Evolutionary conservation across 2,888 invertebrate species (phyloP), one percentile per base, ranked within the genome.

Genomic region (Drosophila mercatorum): DNA sequence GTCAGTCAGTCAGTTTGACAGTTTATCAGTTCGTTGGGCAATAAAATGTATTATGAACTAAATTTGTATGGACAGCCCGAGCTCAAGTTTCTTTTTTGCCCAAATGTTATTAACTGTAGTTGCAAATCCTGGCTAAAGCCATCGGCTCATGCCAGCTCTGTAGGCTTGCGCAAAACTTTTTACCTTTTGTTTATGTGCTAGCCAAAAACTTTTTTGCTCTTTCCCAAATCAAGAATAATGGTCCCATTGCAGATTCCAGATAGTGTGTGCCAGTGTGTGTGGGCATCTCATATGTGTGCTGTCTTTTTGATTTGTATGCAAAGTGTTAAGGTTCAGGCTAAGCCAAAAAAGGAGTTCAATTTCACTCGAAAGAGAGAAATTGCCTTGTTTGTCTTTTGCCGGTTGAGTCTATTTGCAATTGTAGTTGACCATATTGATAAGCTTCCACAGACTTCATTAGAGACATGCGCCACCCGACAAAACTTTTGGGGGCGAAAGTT

Each of bases 371-470:
- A 57, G 61, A 63, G 63, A 79, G 63, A 80, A 72, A 78, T 75
- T 69, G 71, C 60, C 66, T 81, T 83, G 83, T 83, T 82, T 82
- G 87, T 81, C 59, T 75, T 59, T 59, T 86, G 57, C 61, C 26
- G 66, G 70, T 66, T 58, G 72, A 72, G 68, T 80, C 77, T 78
- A 80, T 78, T 70, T 76, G 69, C 77, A 72, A 70, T 72, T 71
- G 79, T 75, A 84, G 82, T 87, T 85, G 84, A 79, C 79, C 88
- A 88, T 85, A 88, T 88, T 77, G 86, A 83, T 88, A 83, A 85
- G 83, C 69, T 81, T 63, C 63, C 64, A 68, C 53, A 59, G 73
- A 84, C 85, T 83, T 83, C 83, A 83, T 83, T 83, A 83, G 69
- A 72, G 51, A 31, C 64, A 75, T 68, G 72, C 63, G 61, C 61